Percentiles rank a stretch among this genome's conserved stretches.
Evolutionary conservation across 2,113 vertebrate genomes (phyloP).

Genomic region (Sphaerodactylus townsendi): DNA sequence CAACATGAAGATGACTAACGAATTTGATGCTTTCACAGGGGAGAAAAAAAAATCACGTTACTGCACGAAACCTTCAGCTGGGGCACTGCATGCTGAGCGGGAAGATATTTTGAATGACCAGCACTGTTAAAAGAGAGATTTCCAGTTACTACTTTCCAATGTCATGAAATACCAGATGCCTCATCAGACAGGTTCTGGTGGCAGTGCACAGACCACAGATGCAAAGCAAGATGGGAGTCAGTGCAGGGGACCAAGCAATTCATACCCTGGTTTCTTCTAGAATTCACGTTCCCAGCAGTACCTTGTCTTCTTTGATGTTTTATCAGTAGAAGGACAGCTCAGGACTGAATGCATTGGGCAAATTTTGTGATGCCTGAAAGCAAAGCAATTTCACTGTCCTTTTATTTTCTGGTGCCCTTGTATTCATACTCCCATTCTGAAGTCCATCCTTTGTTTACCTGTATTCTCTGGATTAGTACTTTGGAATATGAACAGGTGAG

Average conservation of each 20-base stretch:
- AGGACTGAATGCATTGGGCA: neutral
- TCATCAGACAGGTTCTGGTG: neutral
- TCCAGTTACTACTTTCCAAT: neutral
- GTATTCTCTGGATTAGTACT: no score
- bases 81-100: slow-evolving; percentile 26
- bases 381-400: slow-evolving; percentile 13
- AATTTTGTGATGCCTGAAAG: neutral
- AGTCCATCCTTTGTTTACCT: slow-evolving; percentile 7
- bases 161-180: neutral
- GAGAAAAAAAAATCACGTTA: slow-evolving; percentile 1
- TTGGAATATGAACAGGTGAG: no score
- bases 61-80: slow-evolving; percentile 37
- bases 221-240: neutral
- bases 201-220: neutral
- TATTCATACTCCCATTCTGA: neutral
- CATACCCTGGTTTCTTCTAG: neutral
- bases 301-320: neutral
- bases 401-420: neutral
- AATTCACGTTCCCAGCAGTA: neutral
- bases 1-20: slow-evolving; percentile 38
- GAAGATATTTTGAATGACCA: slow-evolving; percentile 37
- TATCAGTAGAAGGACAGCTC: neutral
- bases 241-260: no score
- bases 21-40: slow-evolving; percentile 37
- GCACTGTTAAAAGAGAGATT: slow-evolving; percentile 10